phyloP scores from a whole-genome alignment of 92 coral and sea anemone species.

The Phenganax stokvisi region DNA sequence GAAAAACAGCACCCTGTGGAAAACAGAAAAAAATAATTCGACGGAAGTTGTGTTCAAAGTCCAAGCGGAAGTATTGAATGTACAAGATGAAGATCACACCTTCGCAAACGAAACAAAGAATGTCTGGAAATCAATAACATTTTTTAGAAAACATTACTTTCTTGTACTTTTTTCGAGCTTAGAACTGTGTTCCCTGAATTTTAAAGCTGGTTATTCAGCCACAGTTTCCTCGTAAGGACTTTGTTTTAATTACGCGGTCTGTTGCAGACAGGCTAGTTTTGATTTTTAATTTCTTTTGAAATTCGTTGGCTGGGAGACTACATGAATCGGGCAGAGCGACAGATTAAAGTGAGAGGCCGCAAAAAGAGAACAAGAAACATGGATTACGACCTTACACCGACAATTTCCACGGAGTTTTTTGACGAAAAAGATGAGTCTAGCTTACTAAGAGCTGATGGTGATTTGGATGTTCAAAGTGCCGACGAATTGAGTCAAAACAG shows the following conservation, averaged over 20 bases:
- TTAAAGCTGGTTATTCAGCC: background rate
- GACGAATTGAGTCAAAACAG: background rate
- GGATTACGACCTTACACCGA: constrained; percentile 24
- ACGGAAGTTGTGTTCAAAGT: background rate
- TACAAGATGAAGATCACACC: background rate
- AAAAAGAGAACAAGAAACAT: background rate
- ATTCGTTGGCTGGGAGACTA: constrained; percentile 14
- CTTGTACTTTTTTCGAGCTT: background rate
- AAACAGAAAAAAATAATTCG: too few species aligned
- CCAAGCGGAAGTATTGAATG: background rate
- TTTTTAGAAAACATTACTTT: background rate
- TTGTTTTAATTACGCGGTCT: constrained; percentile 14
- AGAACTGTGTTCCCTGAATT: background rate
- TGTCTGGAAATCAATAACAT: background rate
- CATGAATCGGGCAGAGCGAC: background rate
- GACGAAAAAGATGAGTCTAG: constrained; percentile 19
- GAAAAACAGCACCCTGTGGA: too few species aligned
- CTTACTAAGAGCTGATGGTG: constrained; percentile 4
- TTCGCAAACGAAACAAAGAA: background rate
- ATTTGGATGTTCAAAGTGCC: background rate
- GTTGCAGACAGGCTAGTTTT: background rate
- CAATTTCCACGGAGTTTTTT: constrained; percentile 5
- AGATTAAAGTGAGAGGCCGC: background rate
- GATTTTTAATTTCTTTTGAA: background rate
- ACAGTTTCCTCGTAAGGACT: background rate